Evolutionary conservation across 2,888 invertebrate genomes (phyloP), one percentile per base, ranked within the genome.

Genomic region (Ochropleura leucogaster): DNA sequence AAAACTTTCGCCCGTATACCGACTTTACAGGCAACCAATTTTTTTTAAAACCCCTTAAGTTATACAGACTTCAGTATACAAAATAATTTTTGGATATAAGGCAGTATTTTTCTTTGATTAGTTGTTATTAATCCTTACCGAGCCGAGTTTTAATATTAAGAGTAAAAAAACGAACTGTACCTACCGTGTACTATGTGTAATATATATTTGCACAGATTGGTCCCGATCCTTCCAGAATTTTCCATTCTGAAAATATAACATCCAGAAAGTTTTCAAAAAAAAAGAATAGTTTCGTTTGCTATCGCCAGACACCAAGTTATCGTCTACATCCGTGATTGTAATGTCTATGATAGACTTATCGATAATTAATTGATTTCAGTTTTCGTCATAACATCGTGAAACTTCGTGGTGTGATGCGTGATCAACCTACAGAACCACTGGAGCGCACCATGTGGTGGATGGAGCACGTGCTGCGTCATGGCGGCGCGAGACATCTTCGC

Each of bases 361-460:
- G 5, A 6, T 30, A 10, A 70, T 68, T 46, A 14, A 46, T 46
- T 70, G 30, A 65, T 20, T 51, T 6, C 73, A 84, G 90, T 7
- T 92, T 88, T 66, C 85, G 86, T 12, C 42, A 75, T 0, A 90
- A 90, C 57, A 80, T 89, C 0, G 42, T 68, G 0, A 87, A 77
- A 40, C 75, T 91, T 7, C 73, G 86, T 0, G 44, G 67, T 0
- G 9, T 89, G 10, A 85, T 89, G 85, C 59, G 44, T 0, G 90
- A 92, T 30, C 85, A 89, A 68, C 87, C 87, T 0, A 80, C 82
- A 30, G 74, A 49, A 0, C 84, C 91, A 0, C 46, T 92, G 12
- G 88, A 92, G 12, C 83, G 87, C 1, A 89, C 90, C 0, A 88
- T 92, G 6, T 92, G 92, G 92, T 92, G 91, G 92, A 89, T 87